A percentile compares a stretch with the other conserved stretches of the same genome.
phyloP scores from a whole-genome alignment of 2,113 vertebrate genomes.

The Cebus imitator region DNA sequence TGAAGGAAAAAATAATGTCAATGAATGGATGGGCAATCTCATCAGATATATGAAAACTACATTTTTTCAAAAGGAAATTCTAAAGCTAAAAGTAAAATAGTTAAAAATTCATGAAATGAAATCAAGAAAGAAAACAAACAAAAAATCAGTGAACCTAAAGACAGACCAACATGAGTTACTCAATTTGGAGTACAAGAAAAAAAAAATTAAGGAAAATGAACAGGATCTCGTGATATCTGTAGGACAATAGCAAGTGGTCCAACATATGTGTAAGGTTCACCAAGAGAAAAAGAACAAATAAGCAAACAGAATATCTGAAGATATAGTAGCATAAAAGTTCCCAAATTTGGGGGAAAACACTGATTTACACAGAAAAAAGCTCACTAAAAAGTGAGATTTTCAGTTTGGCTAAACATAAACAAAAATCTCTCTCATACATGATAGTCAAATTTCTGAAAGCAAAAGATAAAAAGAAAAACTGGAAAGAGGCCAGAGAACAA shows the following conservation, averaged over 20 bases:
- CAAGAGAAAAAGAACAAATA: not conserved
- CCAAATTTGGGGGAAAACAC: not conserved
- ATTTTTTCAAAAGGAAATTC: not conserved
- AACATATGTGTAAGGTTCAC: not conserved
- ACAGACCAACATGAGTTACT: not conserved
- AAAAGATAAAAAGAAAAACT: not conserved
- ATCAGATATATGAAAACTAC: not conserved
- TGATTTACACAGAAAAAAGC: not conserved
- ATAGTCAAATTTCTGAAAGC: not conserved
- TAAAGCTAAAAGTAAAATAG: not conserved
- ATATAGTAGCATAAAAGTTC: not conserved
- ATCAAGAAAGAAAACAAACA: not conserved
- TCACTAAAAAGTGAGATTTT: not conserved
- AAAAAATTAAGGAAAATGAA: not conserved
- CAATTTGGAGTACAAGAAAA: not conserved
- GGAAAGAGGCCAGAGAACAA: not conserved
- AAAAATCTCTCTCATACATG: not conserved
- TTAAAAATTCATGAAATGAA: not conserved
- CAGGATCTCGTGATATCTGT: not conserved
- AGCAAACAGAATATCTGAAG: not conserved
- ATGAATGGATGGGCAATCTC: not conserved
- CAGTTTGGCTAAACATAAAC: not conserved
- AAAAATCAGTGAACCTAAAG: not conserved
- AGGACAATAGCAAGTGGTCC: not conserved
- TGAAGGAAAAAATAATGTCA: not conserved